A percentile compares a stretch with the other conserved stretches of the same genome.
Evolutionary conservation across 2,113 vertebrate species (phyloP).

Genomic region (Corythoichthys intestinalis): DNA sequence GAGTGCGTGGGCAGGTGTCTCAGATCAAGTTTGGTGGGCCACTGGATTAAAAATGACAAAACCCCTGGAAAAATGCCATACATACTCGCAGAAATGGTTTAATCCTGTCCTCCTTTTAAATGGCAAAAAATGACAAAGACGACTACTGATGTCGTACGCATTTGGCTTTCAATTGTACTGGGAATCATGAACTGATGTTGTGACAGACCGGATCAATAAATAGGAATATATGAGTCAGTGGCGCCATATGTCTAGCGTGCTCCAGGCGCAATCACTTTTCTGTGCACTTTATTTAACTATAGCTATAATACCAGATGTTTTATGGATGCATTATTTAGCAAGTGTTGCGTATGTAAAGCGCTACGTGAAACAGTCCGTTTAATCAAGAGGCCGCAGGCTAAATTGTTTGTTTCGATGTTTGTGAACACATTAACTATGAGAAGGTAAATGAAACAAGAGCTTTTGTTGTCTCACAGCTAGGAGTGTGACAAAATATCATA

Average conservation of each 20-base stretch:
- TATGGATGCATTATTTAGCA: constrained; percentile 35
- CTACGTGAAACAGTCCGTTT: constrained; percentile 35
- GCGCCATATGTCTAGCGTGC: neutral
- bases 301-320: constrained; percentile 32
- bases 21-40: constrained; percentile 34
- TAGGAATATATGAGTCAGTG: neutral
- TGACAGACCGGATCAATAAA: neutral
- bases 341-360: constrained; percentile 45
- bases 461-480: constrained; percentile 25
- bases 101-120: constrained; percentile 67
- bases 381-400: constrained; percentile 48
- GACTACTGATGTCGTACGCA: constrained; percentile 45
- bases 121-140: constrained; percentile 65
- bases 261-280: constrained; percentile 13
- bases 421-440: constrained; percentile 54
- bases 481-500: neutral
- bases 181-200: neutral
- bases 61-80: constrained; percentile 58
- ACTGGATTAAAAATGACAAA: constrained; percentile 58
- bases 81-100: constrained; percentile 66
- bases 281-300: constrained; percentile 22
- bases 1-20: constrained; percentile 24
- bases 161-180: constrained; percentile 11
- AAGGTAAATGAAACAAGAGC: constrained; percentile 40
- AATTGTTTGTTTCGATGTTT: constrained; percentile 58